These are phyloP conservation scores for Xestia xanthographa DNA, from an alignment of 2,888 invertebrate species.

Conservation along the genomic window DNA sequence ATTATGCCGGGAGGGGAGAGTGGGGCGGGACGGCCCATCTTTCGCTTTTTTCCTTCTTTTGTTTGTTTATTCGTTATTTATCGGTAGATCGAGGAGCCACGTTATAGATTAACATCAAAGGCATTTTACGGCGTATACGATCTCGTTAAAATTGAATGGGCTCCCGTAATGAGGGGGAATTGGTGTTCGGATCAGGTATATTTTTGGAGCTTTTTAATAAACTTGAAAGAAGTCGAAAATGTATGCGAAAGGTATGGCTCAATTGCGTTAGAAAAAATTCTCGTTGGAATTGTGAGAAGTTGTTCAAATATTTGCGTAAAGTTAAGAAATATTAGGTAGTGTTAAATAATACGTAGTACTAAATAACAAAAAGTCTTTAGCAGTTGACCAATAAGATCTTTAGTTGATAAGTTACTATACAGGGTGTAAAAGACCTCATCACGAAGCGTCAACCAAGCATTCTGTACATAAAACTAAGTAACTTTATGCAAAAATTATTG, in stretches of 20 bases:
- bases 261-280: slow-evolving; percentile 36
- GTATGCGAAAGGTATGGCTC: slow-evolving; percentile 36
- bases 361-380: not conserved
- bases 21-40: slow-evolving; percentile 64
- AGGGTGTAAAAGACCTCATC: no score
- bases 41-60: slow-evolving; percentile 78
- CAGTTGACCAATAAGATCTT: no score
- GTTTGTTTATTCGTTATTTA: slow-evolving; percentile 86
- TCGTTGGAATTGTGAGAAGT: slow-evolving; percentile 2
- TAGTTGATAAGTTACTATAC: not conserved
- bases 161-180: slow-evolving; percentile 73
- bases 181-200: slow-evolving; percentile 67
- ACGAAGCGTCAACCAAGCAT: no score
- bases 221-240: slow-evolving; percentile 54
- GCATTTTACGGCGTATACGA: slow-evolving; percentile 75
- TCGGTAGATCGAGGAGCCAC: slow-evolving; percentile 83
- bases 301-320: slow-evolving; percentile 9
- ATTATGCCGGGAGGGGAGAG: slow-evolving; percentile 74
- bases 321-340: not conserved
- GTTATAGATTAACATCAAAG: slow-evolving; percentile 87
- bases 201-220: slow-evolving; percentile 59
- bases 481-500: no score
- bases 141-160: slow-evolving; percentile 83
- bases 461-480: no score
- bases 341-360: not conserved